Percentiles rank a stretch among this genome's conserved stretches.
Conservation (phyloP, 2,797 vertebrate genomes). For the Crypturellus tataupa region DNA sequence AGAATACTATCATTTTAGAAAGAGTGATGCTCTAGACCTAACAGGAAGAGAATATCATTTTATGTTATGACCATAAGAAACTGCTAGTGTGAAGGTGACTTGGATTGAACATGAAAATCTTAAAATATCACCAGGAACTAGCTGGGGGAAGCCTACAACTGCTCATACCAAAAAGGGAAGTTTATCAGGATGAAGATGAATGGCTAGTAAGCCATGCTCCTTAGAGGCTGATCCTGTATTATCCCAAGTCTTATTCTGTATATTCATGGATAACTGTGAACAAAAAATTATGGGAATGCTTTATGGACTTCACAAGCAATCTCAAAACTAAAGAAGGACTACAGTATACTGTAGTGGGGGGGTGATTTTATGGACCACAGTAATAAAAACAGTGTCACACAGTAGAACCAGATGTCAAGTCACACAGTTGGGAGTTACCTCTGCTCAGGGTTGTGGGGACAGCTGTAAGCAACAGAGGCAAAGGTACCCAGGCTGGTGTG, state of each 20-base stretch:
- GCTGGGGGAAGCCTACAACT: not conserved
- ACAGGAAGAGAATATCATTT: not conserved
- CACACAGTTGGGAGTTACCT: fast-evolving
- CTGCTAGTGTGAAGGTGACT: not conserved
- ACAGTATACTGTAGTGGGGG: not conserved
- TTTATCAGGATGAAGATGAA: not conserved
- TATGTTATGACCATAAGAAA: not conserved
- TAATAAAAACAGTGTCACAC: not conserved
- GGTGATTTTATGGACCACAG: not conserved
- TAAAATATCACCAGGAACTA: not conserved
- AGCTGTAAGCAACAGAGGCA: not conserved
- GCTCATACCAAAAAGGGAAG: not conserved
- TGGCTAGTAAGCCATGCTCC: not conserved
- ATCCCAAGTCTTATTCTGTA: not conserved
- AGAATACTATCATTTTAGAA: not conserved
- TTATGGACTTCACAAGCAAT: not conserved
- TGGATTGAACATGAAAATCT: not conserved
- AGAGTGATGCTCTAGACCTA: not conserved
- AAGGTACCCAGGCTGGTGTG: not conserved
- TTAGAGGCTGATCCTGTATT: not conserved
- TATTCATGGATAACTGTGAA: fast-evolving
- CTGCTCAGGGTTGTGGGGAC: not conserved
- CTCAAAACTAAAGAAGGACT: not conserved
- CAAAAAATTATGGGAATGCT: not conserved
- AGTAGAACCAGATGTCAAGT: not conserved